Evolutionary conservation across 2,113 vertebrate genomes (phyloP), one percentile per base, ranked within the genome.

Genomic region (Dissostichus mawsoni): DNA sequence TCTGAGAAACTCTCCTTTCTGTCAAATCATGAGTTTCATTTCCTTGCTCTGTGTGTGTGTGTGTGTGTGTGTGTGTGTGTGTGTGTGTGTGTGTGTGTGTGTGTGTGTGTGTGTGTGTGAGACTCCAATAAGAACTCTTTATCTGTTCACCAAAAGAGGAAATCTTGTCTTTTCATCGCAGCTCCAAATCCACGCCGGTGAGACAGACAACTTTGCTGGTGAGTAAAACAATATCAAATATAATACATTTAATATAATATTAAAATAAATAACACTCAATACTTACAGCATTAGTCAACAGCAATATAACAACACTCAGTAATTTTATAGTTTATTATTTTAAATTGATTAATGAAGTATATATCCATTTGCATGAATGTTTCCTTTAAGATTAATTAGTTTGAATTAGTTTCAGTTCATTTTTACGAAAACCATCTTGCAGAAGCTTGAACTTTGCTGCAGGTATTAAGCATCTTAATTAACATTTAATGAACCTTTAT

Each of bases 21-120:
- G 33, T 59, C 14, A 18, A 11, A 55, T 72, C 57, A 25, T 8
- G 10, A 64, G 58, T 82, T 88, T 85, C 76, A 77, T 74, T 83
- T 83, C 81, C 81, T 23, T 11, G 1, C 50, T 33, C 29, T 67
- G 41, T 57, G 52, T 64, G 45, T 45, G 17, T 52, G 51, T 18
- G 51, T 52, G 51, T 52, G 17, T 18, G 52, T 53, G 52, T 53
- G 18, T 53, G 52, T n/a, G 52, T 53, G 52, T 55, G 52, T 10
- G 52, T 55, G 52, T 55, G 52, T 55, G 18, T 20, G n/a, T 51
- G 11, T 51, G 50, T 53, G 51, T 18, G 51, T 53, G 51, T 55
- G n/a, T 55, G 7, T 29, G 11, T 3, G 12, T 44, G 44, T 44
- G 20, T n/a, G 17, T 23, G n/a, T 23, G 29, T 36, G 25, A 47